Evolutionary conservation across 2,113 vertebrate genomes (phyloP), one percentile per base, ranked within the genome.

Genomic region (Takifugu bimaculatus): DNA sequence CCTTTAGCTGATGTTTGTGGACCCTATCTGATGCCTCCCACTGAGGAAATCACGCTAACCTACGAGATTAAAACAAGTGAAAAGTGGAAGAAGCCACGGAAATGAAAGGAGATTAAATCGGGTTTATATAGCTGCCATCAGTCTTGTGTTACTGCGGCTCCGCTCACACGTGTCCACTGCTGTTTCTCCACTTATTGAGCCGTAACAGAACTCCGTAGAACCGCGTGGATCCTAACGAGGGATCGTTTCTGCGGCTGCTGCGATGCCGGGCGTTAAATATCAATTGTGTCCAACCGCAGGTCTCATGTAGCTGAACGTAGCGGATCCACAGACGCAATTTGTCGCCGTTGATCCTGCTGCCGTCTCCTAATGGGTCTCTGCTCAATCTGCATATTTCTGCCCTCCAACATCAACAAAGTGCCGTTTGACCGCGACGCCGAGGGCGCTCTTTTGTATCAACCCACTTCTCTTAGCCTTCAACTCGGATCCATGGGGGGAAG

Each of bases 291-390:
- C 75, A 59, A 82, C 75, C 61, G 66, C 63, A 7, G 55, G 54
- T 74, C 70, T 62, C 77, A 74, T 83, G 81, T 63, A 78, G 61
- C 77, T 65, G 70, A 75, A 78, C 78, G 64, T n/a, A n/a, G n/a
- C 57, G 69, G 52, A 64, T 65, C 76, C 68, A 70, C 60, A 57
- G 72, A 63, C 25, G 35, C 65, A 47, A 65, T 87, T 88, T 75
- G 72, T 80, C 82, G 73, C 72, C 73, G 66, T 86, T 83, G 29
- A 85, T 75, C 20, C 75, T 72, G 66, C 70, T 77, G 72, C 77
- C 82, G 60, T 72, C 63, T 69, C n/a, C 12, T 63, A 57, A 81
- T 82, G 55, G 52, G 49, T 57, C 64, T 50, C 52, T 35, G 61
- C 68, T 53, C 12, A 51, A 50, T 58, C 64, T 54, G 55, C 55